Conservation (phyloP, 2,797 vertebrate species). For the Notamacropus eugenii region DNA sequence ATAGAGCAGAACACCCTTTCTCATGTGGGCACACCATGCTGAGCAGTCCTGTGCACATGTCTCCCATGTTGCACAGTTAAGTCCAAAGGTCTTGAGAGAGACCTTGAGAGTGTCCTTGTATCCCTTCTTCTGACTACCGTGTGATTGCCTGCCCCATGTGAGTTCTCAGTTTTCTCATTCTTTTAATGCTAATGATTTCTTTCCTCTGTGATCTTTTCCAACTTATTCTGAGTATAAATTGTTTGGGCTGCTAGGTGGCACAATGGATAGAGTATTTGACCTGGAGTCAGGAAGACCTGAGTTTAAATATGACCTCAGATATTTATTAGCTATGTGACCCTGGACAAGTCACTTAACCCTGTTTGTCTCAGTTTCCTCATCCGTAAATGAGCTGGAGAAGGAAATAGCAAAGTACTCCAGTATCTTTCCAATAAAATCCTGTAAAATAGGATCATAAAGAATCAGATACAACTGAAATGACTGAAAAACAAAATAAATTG, state of each 20-base stretch:
- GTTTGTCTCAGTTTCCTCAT: background rate
- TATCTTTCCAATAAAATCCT: background rate
- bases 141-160: too few relatives aligned
- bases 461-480: background rate
- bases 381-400: background rate
- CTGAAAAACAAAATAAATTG: background rate
- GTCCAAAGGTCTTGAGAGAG: too few relatives aligned
- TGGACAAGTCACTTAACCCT: background rate
- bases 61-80: too few relatives aligned
- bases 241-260: background rate
- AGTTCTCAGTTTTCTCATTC: background rate
- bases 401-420: background rate
- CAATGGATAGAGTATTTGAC: background rate
- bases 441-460: background rate
- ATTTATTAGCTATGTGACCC: background rate
- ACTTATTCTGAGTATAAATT: background rate
- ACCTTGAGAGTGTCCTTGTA: too few relatives aligned
- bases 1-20: too few relatives aligned
- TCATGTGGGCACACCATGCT: too few relatives aligned
- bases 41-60: too few relatives aligned
- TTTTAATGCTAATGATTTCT: background rate
- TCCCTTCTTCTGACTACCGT: too few relatives aligned
- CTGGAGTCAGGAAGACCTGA: background rate
- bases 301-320: background rate
- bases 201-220: background rate